These are phyloP conservation scores for Tachuris rubrigastra DNA, from an alignment of 2,113 vertebrate species.

Conservation along the genomic window DNA sequence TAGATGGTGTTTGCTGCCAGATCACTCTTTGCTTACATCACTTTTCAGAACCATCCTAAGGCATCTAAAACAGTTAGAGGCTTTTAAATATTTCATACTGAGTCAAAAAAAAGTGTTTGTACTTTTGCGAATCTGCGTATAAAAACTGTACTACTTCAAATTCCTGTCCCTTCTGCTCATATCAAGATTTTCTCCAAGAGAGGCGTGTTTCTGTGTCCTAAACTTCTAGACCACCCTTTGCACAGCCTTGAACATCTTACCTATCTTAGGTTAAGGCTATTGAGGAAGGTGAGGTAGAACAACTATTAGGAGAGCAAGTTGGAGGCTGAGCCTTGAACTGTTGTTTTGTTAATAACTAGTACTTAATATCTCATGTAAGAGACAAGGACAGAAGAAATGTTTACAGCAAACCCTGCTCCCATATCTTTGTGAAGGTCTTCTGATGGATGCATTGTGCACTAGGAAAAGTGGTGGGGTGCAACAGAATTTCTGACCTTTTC, in stretches of 20 bases:
- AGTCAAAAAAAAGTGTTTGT: background rate
- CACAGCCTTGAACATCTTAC: background rate
- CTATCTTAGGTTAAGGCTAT: background rate
- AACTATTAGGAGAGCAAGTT: background rate
- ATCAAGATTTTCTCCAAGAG: background rate
- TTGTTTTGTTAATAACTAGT: background rate
- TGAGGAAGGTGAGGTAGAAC: background rate
- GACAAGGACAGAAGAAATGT: background rate
- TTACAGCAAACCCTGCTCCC: fast-evolving
- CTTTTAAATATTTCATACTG: background rate
- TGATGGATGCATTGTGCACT: background rate
- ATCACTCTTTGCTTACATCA: background rate
- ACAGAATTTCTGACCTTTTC: background rate
- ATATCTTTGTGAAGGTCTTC: background rate
- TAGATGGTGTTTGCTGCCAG: background rate
- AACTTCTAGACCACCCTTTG: background rate
- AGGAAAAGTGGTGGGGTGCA: background rate
- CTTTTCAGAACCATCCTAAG: background rate
- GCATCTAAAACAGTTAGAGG: background rate
- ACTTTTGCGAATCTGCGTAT: background rate
- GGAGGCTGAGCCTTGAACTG: background rate
- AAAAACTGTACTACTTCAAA: fast-evolving
- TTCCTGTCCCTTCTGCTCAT: background rate
- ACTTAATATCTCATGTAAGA: background rate
- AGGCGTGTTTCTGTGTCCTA: background rate